Conservation (phyloP, 2,888 invertebrate genomes). For the Drosophila colorata region DNA sequence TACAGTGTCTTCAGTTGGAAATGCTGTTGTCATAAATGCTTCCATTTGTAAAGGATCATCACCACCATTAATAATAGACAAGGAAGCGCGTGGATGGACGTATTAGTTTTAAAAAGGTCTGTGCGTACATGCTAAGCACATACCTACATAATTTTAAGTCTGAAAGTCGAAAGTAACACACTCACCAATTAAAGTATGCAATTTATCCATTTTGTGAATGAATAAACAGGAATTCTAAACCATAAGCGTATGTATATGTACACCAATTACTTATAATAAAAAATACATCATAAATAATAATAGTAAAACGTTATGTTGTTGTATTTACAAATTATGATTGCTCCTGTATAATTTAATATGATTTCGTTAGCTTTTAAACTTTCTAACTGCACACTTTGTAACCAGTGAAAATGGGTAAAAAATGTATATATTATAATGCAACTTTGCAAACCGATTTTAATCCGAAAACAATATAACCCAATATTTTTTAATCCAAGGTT, state of each 20-base stretch:
- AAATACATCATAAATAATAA: constrained; percentile 17
- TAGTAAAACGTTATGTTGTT: neutral
- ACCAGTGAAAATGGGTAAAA: too few species aligned
- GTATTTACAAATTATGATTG: too few species aligned
- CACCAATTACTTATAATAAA: constrained; percentile 21
- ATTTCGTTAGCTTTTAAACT: too few species aligned
- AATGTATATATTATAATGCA: too few species aligned
- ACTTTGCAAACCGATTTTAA: too few species aligned
- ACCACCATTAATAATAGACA: constrained; percentile 1
- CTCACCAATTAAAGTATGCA: constrained; percentile 12
- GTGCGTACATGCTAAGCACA: neutral
- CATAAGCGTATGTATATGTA: constrained; percentile 19
- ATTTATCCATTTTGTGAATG: constrained; percentile 11
- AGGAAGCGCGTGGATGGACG: neutral
- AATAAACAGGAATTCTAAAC: constrained; percentile 5
- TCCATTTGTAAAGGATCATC: constrained; percentile 12
- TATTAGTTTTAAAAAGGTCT: constrained; percentile 19
- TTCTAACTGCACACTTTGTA: too few species aligned
- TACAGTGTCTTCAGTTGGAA: constrained; percentile 21
- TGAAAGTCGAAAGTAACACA: constrained; percentile 24
- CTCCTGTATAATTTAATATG: too few species aligned
- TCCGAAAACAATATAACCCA: too few species aligned
- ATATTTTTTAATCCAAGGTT: too few species aligned
- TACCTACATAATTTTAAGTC: constrained; percentile 27
- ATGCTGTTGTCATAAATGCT: constrained; percentile 14